Base-by-base conservation (phyloP, 2,797 vertebrate species). In the Typhlichthys subterraneus region DNA sequence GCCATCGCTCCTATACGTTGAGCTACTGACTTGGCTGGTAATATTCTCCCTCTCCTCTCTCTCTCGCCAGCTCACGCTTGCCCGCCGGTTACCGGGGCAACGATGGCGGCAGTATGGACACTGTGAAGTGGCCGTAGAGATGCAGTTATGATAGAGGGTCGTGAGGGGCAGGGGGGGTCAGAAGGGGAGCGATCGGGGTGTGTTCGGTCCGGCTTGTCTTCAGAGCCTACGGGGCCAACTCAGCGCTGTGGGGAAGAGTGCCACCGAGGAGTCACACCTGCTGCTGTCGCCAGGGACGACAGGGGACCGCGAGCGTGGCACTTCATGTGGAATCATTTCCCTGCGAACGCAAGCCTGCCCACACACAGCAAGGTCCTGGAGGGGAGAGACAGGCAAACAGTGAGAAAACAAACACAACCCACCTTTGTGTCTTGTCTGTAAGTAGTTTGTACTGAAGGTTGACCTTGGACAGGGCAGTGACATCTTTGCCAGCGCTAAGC, bases 251-350 rank as follows among this genome's bases (percentile, higher is more conserved):
- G 74, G 75, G 71, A 70, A 79, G 79, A 83, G 69, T 15, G 72
- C 86, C 23, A 23, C 23, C 72, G 75, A 78, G 91, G 92, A 93
- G 91, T 95, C 92, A 93, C 94, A 94, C 95, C 94, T 92, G 94
- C 94, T 94, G 92, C 94, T 93, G 89, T 73, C 84, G 93, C 87
- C 87, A 72, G 77, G 72, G 79, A 79, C 81, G 83, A 87, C 87
- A 64, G 86, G 84, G 84, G 88, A 85, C 79, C 84, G 81, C 87
- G 82, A 81, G 89, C 87, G 91, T 92, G 87, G 91, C 87, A 91
- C 95, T 97, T 97, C 97, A 98, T 98, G 96, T 76, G 97, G 97
- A 96, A 98, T 98, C 97, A 99, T 99, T 94, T 98, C 97, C 94
- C 89, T 90, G 86, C 85, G 87, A 95, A 90, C 88, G 83, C 85